Evolutionary conservation across 2,113 vertebrate species (phyloP), one percentile per base, ranked within the genome.

Genomic region (Crypturellus undulatus): DNA sequence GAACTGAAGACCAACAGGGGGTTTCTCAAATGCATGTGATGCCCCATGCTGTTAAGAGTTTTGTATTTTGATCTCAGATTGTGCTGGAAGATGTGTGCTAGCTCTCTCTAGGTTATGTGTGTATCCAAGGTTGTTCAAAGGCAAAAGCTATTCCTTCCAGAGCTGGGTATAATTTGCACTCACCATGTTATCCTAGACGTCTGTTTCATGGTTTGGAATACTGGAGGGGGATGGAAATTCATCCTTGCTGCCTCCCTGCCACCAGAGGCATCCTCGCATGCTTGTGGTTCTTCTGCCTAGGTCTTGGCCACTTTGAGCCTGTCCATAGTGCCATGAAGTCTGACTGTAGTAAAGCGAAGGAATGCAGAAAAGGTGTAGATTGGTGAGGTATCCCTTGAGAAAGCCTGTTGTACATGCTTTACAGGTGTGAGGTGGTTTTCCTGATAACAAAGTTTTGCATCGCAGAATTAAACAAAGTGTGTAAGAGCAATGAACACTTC

Each of bases 1-100:
- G 90, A 90, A 83, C 79, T 80, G 84, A 88, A 92, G 76, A 79
- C 85, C 73, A 47, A 83, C 70, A 70, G 73, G 22, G 60, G 42
- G 52, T 75, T 92, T 90, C 51, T 94, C 76, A 90, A 90, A 94
- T 1, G 5, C 20, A 2, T 88, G 64, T 68, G 72, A 49, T 90
- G 38, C 62, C 51, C 56, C 51, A 24, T 52, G 79, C 60, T 3
- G 20, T 36, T 75, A 52, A n/a, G 69, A 78, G 47, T 93, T 91
- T 89, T 90, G 28, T 71, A 80, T 93, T 97, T 95, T 91, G 60
- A 90, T 92, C 87, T 94, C 91, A 85, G 96, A 85, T 96, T 94
- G 82, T 32, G 32, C 49, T 65, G 80, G 84, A 93, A 89, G 84
- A 62, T 94, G 84, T 93, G 71, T 91, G 42, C 56, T 69, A 54